A percentile compares a stretch with the other conserved stretches of the same genome.
These are phyloP conservation scores for Xyrichtys novacula DNA, from an alignment of 2,797 vertebrate species.

Conservation along the genomic window DNA sequence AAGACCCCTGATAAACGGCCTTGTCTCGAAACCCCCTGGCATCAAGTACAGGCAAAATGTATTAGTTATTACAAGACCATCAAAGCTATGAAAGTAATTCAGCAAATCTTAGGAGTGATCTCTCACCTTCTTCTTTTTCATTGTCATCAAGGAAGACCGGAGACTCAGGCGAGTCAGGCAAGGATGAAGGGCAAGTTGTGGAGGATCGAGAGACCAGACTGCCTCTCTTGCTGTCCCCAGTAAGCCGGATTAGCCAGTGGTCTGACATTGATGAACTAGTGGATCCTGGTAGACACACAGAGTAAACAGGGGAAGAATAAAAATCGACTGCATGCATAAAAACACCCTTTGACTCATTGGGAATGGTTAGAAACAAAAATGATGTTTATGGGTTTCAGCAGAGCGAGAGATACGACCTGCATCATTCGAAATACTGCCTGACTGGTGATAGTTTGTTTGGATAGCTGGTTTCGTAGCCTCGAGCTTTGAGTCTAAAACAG, in stretches of 20 bases:
- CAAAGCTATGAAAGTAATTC: not conserved
- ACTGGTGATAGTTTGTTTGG: not conserved
- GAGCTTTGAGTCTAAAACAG: not conserved
- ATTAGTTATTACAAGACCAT: slow-evolving; percentile 12
- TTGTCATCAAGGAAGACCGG: slow-evolving; percentile 76
- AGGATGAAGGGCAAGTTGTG: slow-evolving; percentile 77
- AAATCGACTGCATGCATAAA: not conserved
- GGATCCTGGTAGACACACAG: slow-evolving; percentile 83
- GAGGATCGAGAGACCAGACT: slow-evolving; percentile 82
- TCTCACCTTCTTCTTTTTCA: slow-evolving; percentile 81
- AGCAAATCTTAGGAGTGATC: not conserved
- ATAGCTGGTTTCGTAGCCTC: not conserved
- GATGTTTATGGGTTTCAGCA: no score
- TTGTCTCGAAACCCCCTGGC: slow-evolving; percentile 84
- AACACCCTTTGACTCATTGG: not conserved
- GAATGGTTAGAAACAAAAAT: not conserved
- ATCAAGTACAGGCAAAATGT: slow-evolving; percentile 23
- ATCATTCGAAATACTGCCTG: not conserved
- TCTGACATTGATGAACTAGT: slow-evolving; percentile 88
- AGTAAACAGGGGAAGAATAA: not conserved
- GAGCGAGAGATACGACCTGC: not conserved
- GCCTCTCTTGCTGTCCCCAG: slow-evolving; percentile 78
- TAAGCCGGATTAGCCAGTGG: slow-evolving; percentile 91
- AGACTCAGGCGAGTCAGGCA: slow-evolving; percentile 78
- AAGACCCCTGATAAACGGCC: slow-evolving; percentile 81